Percentiles rank a stretch among this genome's conserved stretches.
These are phyloP conservation scores for Falco cherrug DNA, from an alignment of 2,797 vertebrate genomes.

Conservation along the genomic window DNA sequence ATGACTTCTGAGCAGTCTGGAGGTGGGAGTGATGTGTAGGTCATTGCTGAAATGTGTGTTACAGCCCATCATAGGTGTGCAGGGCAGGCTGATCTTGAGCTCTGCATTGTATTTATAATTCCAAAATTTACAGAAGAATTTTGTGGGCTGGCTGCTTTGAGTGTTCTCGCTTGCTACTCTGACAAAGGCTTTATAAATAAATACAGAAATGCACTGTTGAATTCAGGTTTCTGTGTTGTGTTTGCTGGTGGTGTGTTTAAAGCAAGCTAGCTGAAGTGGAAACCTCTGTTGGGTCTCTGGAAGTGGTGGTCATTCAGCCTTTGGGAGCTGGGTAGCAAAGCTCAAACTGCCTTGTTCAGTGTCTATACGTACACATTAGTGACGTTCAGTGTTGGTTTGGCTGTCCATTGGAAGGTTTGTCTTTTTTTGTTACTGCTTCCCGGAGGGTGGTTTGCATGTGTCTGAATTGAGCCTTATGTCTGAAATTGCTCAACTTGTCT, in stretches of 20 bases:
- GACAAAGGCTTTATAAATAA: neutral
- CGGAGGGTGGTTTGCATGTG: neutral
- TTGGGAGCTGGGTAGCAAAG: neutral
- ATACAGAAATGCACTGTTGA: neutral
- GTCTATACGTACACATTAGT: neutral
- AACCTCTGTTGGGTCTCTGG: neutral
- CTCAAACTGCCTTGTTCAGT: neutral
- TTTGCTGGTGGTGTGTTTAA: neutral
- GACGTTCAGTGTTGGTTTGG: accelerated
- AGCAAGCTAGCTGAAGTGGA: neutral
- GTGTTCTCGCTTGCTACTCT: neutral
- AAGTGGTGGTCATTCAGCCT: neutral
- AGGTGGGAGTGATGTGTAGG: neutral
- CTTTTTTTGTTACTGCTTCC: neutral
- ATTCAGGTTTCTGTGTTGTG: neutral
- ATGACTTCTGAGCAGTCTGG: neutral
- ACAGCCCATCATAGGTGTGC: neutral
- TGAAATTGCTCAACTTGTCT: neutral
- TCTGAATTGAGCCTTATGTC: neutral
- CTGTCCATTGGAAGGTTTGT: neutral
- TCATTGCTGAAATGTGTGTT: neutral
- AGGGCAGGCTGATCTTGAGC: neutral
- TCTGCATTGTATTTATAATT: neutral
- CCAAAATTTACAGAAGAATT: neutral
- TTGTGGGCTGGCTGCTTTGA: neutral